These are phyloP conservation scores for Leptoteleia sp. DNA, from an alignment of 1,140 invertebrate species.

Conservation along the genomic window DNA sequence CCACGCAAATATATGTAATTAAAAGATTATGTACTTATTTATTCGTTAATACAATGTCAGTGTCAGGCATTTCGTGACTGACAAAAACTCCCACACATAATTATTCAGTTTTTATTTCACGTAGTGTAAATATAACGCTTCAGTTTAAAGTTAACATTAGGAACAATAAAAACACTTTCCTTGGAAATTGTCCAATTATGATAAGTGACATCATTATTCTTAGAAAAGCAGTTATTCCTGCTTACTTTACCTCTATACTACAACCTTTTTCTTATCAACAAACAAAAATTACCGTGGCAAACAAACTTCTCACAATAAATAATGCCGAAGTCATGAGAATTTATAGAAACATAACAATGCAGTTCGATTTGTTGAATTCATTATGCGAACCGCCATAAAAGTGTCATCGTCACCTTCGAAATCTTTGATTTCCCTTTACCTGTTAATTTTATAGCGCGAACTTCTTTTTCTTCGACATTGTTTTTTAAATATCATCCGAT, in stretches of 20 bases:
- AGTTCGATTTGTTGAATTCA: background rate
- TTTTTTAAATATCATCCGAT: constrained; percentile 33
- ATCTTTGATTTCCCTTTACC: constrained; percentile 17
- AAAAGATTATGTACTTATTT: too few relatives aligned
- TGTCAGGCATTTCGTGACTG: too few relatives aligned
- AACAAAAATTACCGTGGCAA: background rate
- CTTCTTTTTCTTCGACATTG: constrained; percentile 45
- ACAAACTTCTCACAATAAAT: constrained; percentile 22
- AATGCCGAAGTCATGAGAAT: background rate
- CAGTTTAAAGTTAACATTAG: constrained; percentile 50
- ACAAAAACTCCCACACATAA: constrained; percentile 22
- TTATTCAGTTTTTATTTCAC: constrained; percentile 54
- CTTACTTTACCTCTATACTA: background rate
- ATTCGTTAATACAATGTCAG: too few relatives aligned
- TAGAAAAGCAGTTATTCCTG: constrained; percentile 38
- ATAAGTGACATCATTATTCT: constrained; percentile 55
- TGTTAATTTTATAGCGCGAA: constrained; percentile 53
- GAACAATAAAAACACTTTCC: constrained; percentile 52
- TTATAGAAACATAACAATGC: constrained; percentile 7
- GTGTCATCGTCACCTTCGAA: constrained; percentile 29
- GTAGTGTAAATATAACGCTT: constrained; percentile 41
- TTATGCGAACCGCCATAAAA: constrained; percentile 15
- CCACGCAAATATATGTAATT: too few relatives aligned
- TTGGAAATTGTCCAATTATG: constrained; percentile 54
- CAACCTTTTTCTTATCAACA: constrained; percentile 22